A percentile compares a stretch with the other conserved stretches of the same genome.
phyloP scores from a whole-genome alignment of 2,113 vertebrate genomes.

The Coreoperca whiteheadi region DNA sequence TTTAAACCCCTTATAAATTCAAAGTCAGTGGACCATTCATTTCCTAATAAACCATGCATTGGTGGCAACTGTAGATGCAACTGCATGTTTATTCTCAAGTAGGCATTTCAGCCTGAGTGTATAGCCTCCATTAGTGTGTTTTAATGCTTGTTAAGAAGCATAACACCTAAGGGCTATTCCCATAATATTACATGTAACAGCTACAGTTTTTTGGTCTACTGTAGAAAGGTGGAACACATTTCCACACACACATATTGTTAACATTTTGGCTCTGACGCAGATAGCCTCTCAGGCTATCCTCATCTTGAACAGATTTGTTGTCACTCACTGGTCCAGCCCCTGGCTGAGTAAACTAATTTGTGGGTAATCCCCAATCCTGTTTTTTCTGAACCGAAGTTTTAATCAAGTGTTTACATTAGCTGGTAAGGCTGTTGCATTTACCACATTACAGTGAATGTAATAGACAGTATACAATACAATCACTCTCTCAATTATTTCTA shows the following conservation, averaged over 20 bases:
- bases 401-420: constrained; percentile 40
- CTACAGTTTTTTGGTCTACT: constrained; percentile 62
- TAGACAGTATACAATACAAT: no score
- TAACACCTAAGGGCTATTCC: constrained; percentile 1
- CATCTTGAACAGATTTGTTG: constrained; percentile 74
- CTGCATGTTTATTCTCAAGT: not conserved
- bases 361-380: constrained; percentile 62
- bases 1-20: not conserved
- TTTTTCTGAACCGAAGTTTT: constrained; percentile 39
- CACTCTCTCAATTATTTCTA: not conserved
- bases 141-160: not conserved
- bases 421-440: constrained; percentile 8
- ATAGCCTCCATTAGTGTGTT: not conserved
- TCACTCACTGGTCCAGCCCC: constrained; percentile 40
- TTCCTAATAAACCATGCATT: not conserved
- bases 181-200: constrained; percentile 40
- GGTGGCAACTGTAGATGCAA: not conserved
- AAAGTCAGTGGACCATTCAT: not conserved
- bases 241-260: constrained; percentile 47
- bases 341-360: constrained; percentile 56
- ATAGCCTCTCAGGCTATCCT: constrained; percentile 57
- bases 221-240: constrained; percentile 51
- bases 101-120: not conserved
- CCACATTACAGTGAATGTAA: not conserved
- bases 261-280: constrained; percentile 58